Base-by-base conservation (phyloP, 2,888 invertebrate species). In the Cyclophora albipunctata region DNA sequence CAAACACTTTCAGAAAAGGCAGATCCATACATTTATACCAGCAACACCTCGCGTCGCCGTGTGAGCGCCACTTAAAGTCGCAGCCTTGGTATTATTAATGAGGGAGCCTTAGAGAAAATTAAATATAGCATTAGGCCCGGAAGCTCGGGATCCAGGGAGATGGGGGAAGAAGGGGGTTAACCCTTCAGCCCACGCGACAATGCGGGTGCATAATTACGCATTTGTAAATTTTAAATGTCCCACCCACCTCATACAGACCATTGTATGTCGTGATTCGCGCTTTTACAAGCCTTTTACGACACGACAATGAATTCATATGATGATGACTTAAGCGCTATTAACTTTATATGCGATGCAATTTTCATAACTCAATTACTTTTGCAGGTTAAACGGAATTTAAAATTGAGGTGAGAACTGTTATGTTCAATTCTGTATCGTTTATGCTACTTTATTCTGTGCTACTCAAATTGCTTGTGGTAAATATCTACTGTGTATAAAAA, bases 171-270 rank as follows among this genome's bases (percentile, higher is more conserved):
- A 70, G 71, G 66, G 71, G 71, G 71, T 68, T 76, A 85, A 83
- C 86, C 87, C 83, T 84, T 83, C 73, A 72, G 68, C 63, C 71
- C 72, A 74, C 78, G 79, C 85, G 85, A 87, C 86, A 87, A 87
- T 86, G 83, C 87, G 86, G 86, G 87, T 84, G 87, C 86, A 87
- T 88, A 88, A 88, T 86, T 86, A 88, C 87, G 87, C 86, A 87
- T 88, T 87, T 88, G 87, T 88, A 86, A 83, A 88, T 88, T 86
- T 87, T 87, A 86, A 86, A 88, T 87, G 86, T 81, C 69, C 81
- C 84, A 79, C 84, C 84, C 81, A 81, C 82, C 78, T 83, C 82
- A 81, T 81, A 82, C 73, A 81, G 78, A 76, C 84, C 84, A 84
- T 85, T 85, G 84, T 85, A 86, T 75, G 82, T 73, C 81, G 87